Base-by-base conservation (phyloP, 2,888 invertebrate species). In the Pinctada fucata region DNA sequence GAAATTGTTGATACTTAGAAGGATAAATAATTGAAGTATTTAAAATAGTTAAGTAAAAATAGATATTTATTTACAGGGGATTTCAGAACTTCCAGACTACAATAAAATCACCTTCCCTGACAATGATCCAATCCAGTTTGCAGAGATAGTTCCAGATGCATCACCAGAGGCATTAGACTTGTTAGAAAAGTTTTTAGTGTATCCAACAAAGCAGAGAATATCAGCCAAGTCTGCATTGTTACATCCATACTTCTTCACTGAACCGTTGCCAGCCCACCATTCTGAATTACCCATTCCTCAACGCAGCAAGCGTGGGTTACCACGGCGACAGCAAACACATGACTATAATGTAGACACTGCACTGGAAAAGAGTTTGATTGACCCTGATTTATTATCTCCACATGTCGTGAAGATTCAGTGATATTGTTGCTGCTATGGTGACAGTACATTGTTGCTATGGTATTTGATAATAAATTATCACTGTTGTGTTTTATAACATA, bases 91-190 rank as follows among this genome's bases (percentile, higher is more conserved):
- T 72, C 98, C 99, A 0, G 99, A 99, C 93, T 99, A 96, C 92
- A 97, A 97, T 92, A 99, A 99, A 94, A 98, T 99, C 82, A 95
- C 95, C n/a, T 96, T 99, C 93, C 96, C 97, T 0, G 95, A 96
- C 85, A 96, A 96, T 63, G 93, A 94, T 50, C 96, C 96, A 0
- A 94, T 96, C 68, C 95, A 95, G 45, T 96, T 97, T 95, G 94
- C 95, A 10, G 95, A 95, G 75, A 94, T 97, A 3, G 93, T 98
- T 82, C 96, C 97, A 0, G 96, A 96, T 83, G 95, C 96, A 0
- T 95, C 95, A 70, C 93, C 94, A 0, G 95, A 95, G 76, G 96
- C 96, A 68, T 92, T 96, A 0, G 95, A 96, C 90, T 94, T 98
- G 48, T 94, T 97, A 51, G 95, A 95, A 85, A 95, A 95, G 75